phyloP scores from a whole-genome alignment of 2,888 invertebrate species.

The Eristalis arbustorum region DNA sequence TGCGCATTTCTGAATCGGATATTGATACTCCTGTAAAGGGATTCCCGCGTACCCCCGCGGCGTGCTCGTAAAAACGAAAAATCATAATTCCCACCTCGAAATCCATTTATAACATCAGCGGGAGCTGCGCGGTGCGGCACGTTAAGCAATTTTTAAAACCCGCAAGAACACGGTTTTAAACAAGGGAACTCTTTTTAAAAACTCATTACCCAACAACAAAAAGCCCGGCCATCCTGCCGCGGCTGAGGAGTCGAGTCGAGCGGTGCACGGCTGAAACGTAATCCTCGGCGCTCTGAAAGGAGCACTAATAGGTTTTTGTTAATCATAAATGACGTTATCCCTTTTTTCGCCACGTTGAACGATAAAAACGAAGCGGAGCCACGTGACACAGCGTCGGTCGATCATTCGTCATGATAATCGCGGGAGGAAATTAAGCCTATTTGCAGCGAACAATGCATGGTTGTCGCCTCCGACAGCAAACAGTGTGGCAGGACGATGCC shows the following conservation, averaged over 20 bases:
- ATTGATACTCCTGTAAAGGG: constrained; percentile 67
- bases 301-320: constrained; percentile 68
- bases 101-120: constrained; percentile 57
- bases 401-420: constrained; percentile 71
- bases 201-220: constrained; percentile 45
- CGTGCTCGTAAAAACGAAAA: constrained; percentile 1
- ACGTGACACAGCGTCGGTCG: constrained; percentile 65
- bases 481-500: constrained; percentile 11
- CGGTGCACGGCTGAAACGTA: constrained; percentile 56
- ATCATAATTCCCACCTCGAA: constrained; percentile 64
- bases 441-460: constrained; percentile 65
- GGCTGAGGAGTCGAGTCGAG: constrained; percentile 7
- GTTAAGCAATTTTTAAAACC: constrained; percentile 61
- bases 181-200: constrained; percentile 41
- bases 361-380: constrained; percentile 63
- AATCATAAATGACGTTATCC: constrained; percentile 71
- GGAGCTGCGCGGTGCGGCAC: constrained; percentile 2
- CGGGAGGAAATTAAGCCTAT: constrained; percentile 70
- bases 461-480: constrained; percentile 62
- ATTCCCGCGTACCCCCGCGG: constrained; percentile 25
- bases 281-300: constrained; percentile 63
- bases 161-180: constrained; percentile 54
- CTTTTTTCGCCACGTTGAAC: constrained; percentile 36
- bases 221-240: not conserved
- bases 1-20: constrained; percentile 52